phyloP scores from a whole-genome alignment of 2,797 vertebrate species.

The Masticophis lateralis region DNA sequence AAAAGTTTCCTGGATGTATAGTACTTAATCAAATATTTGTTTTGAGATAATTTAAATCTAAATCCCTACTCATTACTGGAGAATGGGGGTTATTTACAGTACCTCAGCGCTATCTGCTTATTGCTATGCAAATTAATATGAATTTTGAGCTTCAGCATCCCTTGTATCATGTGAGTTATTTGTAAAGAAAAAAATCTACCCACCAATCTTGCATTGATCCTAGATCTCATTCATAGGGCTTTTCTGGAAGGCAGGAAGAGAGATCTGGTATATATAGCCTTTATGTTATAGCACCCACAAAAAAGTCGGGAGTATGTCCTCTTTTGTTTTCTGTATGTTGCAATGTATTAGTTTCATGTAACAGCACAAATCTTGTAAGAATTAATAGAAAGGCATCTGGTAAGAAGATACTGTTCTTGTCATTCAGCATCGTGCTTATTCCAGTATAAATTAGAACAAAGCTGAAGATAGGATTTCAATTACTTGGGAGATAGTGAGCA shows the following conservation, averaged over 20 bases:
- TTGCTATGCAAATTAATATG: not conserved
- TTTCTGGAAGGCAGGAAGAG: not conserved
- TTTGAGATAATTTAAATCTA: not conserved
- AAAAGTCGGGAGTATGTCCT: not conserved
- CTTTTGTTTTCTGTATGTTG: not conserved
- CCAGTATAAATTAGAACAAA: not conserved
- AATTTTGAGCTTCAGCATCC: not conserved
- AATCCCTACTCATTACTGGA: not conserved
- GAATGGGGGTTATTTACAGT: not conserved
- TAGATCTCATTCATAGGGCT: not conserved
- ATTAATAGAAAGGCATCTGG: not conserved
- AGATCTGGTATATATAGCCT: not conserved
- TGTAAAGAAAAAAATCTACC: not conserved
- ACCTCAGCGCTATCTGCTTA: not conserved
- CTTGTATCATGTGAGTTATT: not conserved
- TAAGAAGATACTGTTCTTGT: not conserved
- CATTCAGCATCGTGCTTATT: not conserved
- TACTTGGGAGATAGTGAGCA: not conserved
- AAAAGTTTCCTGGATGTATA: not conserved
- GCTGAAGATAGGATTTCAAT: not conserved
- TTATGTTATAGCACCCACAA: not conserved
- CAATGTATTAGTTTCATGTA: not conserved
- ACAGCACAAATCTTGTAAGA: not conserved
- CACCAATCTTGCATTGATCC: not conserved
- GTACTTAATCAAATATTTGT: constrained; percentile 10